Evolutionary conservation across 1,140 invertebrate genomes (phyloP).

Genomic region (Aphis craccivora): DNA sequence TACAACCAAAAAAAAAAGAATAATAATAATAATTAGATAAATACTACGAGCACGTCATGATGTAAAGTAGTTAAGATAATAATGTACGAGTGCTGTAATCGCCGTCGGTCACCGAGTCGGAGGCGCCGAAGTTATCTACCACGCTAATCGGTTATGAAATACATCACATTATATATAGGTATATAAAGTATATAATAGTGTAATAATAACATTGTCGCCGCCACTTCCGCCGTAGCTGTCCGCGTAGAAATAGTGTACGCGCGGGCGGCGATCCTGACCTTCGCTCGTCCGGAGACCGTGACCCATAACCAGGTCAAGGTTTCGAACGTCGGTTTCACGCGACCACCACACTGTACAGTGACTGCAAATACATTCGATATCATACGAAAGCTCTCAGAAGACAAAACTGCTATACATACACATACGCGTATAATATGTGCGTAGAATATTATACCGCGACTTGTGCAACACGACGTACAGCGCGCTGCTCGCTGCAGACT

Average conservation of each 20-base stretch:
- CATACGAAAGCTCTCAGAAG: neutral
- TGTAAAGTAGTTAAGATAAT: neutral
- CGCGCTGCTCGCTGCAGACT: neutral
- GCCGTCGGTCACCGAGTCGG: neutral
- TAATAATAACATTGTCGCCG: neutral
- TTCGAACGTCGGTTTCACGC: constrained; percentile 1
- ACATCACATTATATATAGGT: neutral
- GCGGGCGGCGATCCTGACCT: constrained; percentile 45
- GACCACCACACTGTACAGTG: neutral
- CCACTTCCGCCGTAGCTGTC: neutral
- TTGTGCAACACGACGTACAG: no score
- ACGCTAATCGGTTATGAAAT: constrained; percentile 16
- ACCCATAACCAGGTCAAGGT: constrained; percentile 50
- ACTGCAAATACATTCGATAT: neutral
- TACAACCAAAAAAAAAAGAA: no score
- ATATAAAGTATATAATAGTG: neutral
- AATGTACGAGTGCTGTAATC: neutral
- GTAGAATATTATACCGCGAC: no score
- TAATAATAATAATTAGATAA: no score
- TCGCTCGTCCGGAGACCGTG: constrained; percentile 48
- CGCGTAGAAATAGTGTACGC: neutral
- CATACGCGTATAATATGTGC: no score
- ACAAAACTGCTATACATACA: neutral
- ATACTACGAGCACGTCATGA: no score
- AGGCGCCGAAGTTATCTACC: neutral